A percentile compares a stretch with the other conserved stretches of the same genome.
These are phyloP conservation scores for Manis pentadactyla DNA, from an alignment of 2,797 vertebrate genomes.

Conservation along the genomic window DNA sequence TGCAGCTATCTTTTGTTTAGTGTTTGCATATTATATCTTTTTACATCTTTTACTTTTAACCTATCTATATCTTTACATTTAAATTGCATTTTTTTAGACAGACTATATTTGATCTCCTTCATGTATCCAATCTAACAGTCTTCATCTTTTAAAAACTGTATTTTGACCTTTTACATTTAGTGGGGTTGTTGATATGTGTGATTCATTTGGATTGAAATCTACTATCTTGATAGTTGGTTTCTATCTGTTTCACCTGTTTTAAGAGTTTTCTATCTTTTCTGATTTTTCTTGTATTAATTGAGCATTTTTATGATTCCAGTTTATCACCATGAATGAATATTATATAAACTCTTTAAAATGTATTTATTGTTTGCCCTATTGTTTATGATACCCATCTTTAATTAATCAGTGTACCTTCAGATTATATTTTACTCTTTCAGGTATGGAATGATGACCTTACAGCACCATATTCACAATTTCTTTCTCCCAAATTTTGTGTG, in stretches of 20 bases:
- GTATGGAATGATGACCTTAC: not conserved
- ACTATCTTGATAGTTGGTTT: not conserved
- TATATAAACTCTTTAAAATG: not conserved
- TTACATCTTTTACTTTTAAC: not conserved
- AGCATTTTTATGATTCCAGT: not conserved
- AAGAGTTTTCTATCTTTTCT: not conserved
- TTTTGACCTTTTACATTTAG: not conserved
- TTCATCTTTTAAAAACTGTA: not conserved
- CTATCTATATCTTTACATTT: not conserved
- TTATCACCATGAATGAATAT: not conserved
- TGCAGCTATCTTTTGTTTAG: not conserved
- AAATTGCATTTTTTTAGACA: not conserved
- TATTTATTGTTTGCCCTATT: not conserved
- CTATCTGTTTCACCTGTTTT: not conserved
- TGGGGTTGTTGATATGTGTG: not conserved
- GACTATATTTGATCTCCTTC: not conserved
- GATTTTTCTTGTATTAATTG: not conserved
- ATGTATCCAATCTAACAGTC: not conserved
- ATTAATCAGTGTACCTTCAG: not conserved
- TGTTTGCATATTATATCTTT: not conserved
- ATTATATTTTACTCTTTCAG: not conserved
- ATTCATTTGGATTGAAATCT: not conserved
- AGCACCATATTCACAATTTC: not conserved
- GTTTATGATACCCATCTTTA: not conserved
- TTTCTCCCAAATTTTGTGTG: not conserved